Base-by-base conservation (phyloP, 1,140 invertebrate species). In the Eciton burchellii region DNA sequence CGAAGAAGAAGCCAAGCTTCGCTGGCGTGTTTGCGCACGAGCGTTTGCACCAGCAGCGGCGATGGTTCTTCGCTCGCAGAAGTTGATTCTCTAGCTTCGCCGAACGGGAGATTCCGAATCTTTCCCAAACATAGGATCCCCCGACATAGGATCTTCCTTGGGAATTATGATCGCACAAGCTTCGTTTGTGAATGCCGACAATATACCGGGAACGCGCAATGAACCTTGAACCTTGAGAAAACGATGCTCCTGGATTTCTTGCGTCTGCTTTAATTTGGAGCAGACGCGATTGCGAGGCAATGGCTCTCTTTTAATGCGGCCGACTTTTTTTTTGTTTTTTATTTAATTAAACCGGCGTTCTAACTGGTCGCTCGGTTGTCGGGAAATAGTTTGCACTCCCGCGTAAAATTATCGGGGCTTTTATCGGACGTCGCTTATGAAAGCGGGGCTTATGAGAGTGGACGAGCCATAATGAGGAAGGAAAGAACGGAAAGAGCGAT, bases 281-380 rank as follows among this genome's bases (percentile, higher is more conserved):
- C 21, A 19, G n/a, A 19, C 74, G 74, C 74, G 74, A 57, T 70
- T 70, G 21, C 49, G n/a, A 41, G 35, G 73, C 26, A 35, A 29
- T 43, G n/a, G 12, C 16, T 43, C 41, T 3, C 24, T 47, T 47
- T 3, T 6, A 60, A 29, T 24, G 41, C 62, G 49, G 43, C 63
- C 62, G 9, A 79, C 8, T 68, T 57, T 43, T 68, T 24, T 63
- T 68, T 70, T n/a, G n/a, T n/a, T 65, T 65, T 35, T 6, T 35
- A 35, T n/a, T n/a, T n/a, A 79, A 79, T 79, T 79, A 79, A 70
- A 45, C 16, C 14, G 73, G 29, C n/a, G 14, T 63, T 76, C 63
- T 76, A 63, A 52, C 43, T n/a, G n/a, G n/a, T n/a, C 0, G 12
- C n/a, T 0, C 1, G 6, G 1, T 54, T 54, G 52, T 54, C 12